Percentiles rank a stretch among this genome's conserved stretches.
These are phyloP conservation scores for Operophtera brumata DNA, from an alignment of 2,888 invertebrate species.

Conservation along the genomic window DNA sequence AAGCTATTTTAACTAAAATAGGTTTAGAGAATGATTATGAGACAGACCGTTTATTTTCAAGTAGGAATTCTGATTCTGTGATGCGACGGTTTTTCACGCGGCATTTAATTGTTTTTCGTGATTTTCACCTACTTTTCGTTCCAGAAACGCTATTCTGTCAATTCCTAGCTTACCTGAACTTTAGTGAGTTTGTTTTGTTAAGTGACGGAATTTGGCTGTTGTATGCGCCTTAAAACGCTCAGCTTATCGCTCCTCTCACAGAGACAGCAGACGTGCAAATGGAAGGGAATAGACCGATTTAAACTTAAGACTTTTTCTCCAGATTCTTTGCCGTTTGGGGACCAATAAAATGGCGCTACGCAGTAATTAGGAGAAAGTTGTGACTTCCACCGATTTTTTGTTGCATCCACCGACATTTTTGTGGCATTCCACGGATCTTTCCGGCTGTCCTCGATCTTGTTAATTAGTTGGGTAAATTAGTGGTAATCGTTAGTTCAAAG, in stretches of 20 bases:
- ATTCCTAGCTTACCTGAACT: too few species aligned
- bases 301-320: conserved; percentile 32
- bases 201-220: too few species aligned
- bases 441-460: conserved; percentile 22
- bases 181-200: too few species aligned
- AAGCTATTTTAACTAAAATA: too few species aligned
- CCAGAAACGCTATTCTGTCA: too few species aligned
- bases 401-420: conserved; percentile 22
- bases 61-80: too few species aligned
- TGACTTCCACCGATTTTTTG: conserved; percentile 37
- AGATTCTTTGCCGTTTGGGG: conserved; percentile 34
- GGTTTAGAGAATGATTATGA: too few species aligned
- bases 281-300: conserved; percentile 29
- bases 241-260: conserved; percentile 25
- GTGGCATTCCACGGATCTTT: conserved; percentile 25
- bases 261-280: conserved; percentile 15
- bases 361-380: conserved; percentile 40
- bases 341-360: conserved; percentile 37
- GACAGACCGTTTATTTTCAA: too few species aligned
- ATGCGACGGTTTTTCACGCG: too few species aligned
- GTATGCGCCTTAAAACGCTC: background rate
- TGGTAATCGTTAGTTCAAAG: conserved; percentile 27
- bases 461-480: conserved; percentile 36
- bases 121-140: too few species aligned
- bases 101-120: too few species aligned